Conservation (phyloP, 2,113 vertebrate species). For the Oriolus oriolus region DNA sequence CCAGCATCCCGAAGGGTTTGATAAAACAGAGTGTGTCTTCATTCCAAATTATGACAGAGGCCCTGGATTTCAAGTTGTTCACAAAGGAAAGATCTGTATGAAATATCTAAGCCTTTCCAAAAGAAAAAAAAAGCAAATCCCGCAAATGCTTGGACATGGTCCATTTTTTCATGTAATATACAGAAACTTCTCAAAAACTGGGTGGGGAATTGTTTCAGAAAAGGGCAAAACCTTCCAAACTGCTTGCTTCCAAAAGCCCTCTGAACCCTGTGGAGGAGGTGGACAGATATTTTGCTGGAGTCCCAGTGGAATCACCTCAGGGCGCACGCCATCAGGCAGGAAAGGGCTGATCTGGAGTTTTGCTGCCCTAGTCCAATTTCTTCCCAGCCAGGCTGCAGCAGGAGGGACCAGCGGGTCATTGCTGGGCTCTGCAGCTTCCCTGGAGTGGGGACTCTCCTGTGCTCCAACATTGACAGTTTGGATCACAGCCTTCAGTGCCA, state of each 20-base stretch:
- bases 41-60: slow-evolving; percentile 27
- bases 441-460: not conserved
- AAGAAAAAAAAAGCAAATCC: not conserved
- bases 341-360: not conserved
- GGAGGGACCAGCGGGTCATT: not conserved
- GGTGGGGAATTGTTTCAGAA: slow-evolving; percentile 26
- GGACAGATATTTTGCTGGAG: not conserved
- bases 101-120: slow-evolving; percentile 9
- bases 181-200: slow-evolving; percentile 31
- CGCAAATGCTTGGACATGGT: not conserved
- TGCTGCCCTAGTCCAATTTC: not conserved
- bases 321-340: rapidly evolving
- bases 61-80: slow-evolving; percentile 1
- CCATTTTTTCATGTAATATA: slow-evolving; percentile 3
- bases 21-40: slow-evolving; percentile 1
- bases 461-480: rapidly evolving
- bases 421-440: not conserved
- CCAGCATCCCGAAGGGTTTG: not conserved
- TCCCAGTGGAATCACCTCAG: not conserved
- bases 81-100: slow-evolving; percentile 18
- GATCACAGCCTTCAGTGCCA: not conserved
- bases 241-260: not conserved
- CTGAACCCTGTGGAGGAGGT: not conserved
- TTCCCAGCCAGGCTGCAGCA: not conserved
- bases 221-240: slow-evolving; percentile 26